Evolutionary conservation across 2,797 vertebrate genomes (phyloP).

Genomic region (Xerus rutilus): DNA sequence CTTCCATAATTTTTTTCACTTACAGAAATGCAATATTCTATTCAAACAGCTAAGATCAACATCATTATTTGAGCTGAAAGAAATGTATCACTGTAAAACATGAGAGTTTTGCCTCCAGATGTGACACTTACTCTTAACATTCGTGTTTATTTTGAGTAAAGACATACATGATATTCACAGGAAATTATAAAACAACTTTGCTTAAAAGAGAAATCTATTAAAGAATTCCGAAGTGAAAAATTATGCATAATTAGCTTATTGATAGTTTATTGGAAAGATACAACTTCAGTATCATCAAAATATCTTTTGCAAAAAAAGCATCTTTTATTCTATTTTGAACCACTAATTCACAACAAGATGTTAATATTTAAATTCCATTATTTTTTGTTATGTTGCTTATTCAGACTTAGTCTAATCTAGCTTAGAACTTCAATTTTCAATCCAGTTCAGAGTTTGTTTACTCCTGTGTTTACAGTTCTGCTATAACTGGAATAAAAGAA

Average conservation of each 20-base stretch:
- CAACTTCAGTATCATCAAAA: not conserved
- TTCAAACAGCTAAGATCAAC: not conserved
- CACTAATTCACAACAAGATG: not conserved
- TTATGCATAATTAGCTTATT: not conserved
- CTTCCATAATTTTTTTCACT: not conserved
- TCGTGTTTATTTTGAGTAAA: not conserved
- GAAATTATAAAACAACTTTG: not conserved
- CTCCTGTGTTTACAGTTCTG: not conserved
- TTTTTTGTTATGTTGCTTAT: not conserved
- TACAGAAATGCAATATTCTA: not conserved
- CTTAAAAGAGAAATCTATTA: not conserved
- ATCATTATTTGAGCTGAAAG: not conserved
- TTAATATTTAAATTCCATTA: not conserved
- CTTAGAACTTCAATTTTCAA: not conserved
- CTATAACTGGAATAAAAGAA: not conserved
- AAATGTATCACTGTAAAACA: not conserved
- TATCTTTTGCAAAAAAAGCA: not conserved
- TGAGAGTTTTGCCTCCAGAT: not conserved
- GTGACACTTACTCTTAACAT: not conserved
- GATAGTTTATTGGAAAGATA: not conserved
- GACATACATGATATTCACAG: not conserved
- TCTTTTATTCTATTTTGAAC: not conserved
- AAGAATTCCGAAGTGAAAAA: not conserved
- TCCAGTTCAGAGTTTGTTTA: not conserved
- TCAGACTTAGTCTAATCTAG: not conserved